Evolutionary conservation across 2,113 vertebrate species (phyloP).

Genomic region (Stictonetta naevosa): DNA sequence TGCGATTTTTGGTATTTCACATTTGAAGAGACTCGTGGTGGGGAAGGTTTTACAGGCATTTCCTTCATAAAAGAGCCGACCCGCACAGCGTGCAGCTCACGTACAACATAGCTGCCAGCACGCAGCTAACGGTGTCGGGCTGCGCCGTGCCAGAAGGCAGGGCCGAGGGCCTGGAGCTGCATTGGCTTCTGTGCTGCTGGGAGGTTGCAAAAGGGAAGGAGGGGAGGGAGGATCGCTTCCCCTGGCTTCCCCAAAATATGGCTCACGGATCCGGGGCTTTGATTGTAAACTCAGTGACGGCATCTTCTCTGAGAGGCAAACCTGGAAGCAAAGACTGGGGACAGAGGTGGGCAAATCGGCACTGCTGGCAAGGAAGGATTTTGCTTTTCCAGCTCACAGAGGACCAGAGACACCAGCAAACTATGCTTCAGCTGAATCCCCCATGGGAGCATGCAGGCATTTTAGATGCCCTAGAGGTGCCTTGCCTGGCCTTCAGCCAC

Average conservation of each 20-base stretch:
- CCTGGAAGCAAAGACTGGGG: background rate
- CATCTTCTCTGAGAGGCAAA: background rate
- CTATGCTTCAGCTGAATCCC: background rate
- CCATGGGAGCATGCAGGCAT: background rate
- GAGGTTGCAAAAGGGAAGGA: background rate
- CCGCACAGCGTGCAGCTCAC: too few species aligned
- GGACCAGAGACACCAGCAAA: background rate
- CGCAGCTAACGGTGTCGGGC: background rate
- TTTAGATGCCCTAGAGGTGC: background rate
- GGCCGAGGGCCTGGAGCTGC: background rate
- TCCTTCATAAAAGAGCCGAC: too few species aligned
- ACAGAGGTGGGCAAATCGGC: background rate
- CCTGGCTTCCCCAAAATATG: background rate
- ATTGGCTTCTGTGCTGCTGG: background rate
- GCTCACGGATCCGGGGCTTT: background rate
- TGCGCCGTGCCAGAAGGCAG: background rate
- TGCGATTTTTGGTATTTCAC: background rate
- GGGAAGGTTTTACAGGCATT: background rate
- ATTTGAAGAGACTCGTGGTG: background rate
- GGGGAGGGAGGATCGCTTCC: background rate
- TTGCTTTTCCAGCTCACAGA: background rate
- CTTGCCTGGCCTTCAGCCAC: background rate
- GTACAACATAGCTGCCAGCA: background rate
- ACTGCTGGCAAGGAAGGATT: background rate
- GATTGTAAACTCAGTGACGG: background rate